Evolutionary conservation across 2,797 vertebrate genomes (phyloP), one percentile per base, ranked within the genome.

Genomic region (Tangara arthus): DNA sequence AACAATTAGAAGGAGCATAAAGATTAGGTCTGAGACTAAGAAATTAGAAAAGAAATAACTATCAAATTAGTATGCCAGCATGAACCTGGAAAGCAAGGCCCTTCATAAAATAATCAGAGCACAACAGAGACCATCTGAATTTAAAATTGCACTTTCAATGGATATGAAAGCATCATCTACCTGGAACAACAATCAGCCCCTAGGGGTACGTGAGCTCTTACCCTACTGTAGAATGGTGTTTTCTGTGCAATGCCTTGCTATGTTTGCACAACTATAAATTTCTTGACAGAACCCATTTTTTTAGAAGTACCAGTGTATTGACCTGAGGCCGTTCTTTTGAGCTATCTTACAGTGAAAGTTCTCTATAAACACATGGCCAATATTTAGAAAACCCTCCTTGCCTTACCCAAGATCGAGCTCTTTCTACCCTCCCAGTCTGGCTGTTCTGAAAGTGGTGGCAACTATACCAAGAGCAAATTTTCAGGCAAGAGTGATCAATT

Each of bases 41-140:
- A 87, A 95, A 75, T 94, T 93, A 91, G 75, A 76, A 76, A 95
- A 92, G 81, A 69, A 94, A 71, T 87, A 69, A 77, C 76, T 83
- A 78, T 68, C 88, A 95, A 93, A 94, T 95, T 89, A 96, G 83
- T 61, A 60, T 93, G 75, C 86, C 87, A 88, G 73, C 87, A 82
- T 90, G 85, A 11, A 63, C 50, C 16, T 80, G 23, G 42, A 83
- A 90, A 89, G 57, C 70, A 78, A 94, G 61, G 60, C 37, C 53
- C 37, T 70, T 53, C 92, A 39, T 46, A 55, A 83, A 79, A 59
- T 84, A 78, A 84, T 93, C 39, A 93, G 83, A 97, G 82, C 55
- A 88, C 85, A 93, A 71, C 90, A 84, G 90, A 57, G 60, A 83
- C 59, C 88, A 68, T 75, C 80, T 87, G 78, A 94, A 94, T 77